A percentile compares a stretch with the other conserved stretches of the same genome.
These are phyloP conservation scores for Sweltsa coloradensis DNA, from an alignment of 1,140 invertebrate species.

Conservation along the genomic window DNA sequence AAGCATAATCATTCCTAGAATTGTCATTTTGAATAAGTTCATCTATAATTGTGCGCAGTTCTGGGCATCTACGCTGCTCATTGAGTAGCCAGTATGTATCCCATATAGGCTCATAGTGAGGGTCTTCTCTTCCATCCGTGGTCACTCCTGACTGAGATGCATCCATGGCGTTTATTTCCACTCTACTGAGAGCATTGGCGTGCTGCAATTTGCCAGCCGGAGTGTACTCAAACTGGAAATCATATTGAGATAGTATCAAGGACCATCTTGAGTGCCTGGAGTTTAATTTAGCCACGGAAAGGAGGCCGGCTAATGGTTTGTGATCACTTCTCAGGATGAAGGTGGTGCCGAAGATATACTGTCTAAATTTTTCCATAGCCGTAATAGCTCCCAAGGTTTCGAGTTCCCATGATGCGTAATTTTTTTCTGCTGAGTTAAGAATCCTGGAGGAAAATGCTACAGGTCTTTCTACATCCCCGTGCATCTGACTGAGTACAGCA, in stretches of 20 bases:
- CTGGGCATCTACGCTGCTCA: too few relatives aligned
- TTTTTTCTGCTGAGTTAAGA: conserved; percentile 25
- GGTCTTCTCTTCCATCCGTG: too few relatives aligned
- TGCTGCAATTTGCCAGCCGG: conserved; percentile 20
- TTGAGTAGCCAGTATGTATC: too few relatives aligned
- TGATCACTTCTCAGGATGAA: conserved; percentile 16
- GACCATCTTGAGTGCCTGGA: conserved; percentile 12
- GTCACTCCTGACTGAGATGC: too few relatives aligned
- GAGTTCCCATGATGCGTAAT: conserved; percentile 26
- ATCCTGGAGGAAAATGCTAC: conserved; percentile 28
- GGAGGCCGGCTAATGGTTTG: conserved; percentile 15
- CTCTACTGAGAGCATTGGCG: conserved; percentile 16
- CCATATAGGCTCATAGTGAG: too few relatives aligned
- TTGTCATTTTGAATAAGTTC: too few relatives aligned
- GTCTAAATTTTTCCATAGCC: not conserved
- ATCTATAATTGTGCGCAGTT: too few relatives aligned
- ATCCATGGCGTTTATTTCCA: conserved; percentile 9
- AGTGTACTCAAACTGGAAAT: conserved; percentile 19
- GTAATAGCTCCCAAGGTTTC: not conserved
- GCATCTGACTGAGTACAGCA: conserved; percentile 19
- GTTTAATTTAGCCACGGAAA: conserved; percentile 14
- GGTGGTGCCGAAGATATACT: conserved; percentile 14
- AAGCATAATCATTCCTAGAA: too few relatives aligned
- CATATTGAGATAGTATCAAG: conserved; percentile 17
- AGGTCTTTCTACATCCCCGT: conserved; percentile 9